Base-by-base conservation (phyloP, 2,113 vertebrate species). In the Siniperca chuatsi region DNA sequence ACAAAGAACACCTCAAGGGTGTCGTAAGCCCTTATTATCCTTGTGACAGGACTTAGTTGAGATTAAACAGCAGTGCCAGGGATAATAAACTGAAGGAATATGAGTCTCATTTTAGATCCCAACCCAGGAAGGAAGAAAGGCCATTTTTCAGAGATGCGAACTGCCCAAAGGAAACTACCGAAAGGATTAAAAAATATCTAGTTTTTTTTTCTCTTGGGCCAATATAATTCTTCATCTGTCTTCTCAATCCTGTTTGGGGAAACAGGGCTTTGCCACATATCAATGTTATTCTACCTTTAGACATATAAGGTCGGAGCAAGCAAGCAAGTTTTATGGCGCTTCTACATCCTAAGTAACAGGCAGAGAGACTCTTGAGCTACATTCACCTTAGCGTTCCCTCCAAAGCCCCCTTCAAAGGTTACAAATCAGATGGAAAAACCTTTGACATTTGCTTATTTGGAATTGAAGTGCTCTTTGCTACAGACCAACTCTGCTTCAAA, bases 21-120 rank as follows among this genome's bases (percentile, higher is more conserved):
- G 85, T 81, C 60, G 13, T 87, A 82, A 81, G 18, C 76, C 62
- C 83, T 46, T 75, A 70, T 88, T 92, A 86, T 89, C 82, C 23
- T 16, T 55, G 35, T 67, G 82, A 78, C 81, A 75, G 77, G 60
- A 68, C 21, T 65, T 85, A 78, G 79, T 71, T 86, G 81, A 90
- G 90, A 88, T 74, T 75, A 87, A 85, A 73, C 87, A 2, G 44
- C 60, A 18, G 52, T 50, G 84, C 25, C 69, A 64, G 21, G 20
- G 76, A 87, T 42, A 79, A 88, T 74, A 77, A 85, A 68, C 16
- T 10, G 23, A 78, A 68, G 62, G 33, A 82, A 58, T 18, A 35
- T 16, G 64, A 66, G 77, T 75, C 40, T 75, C 12, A 61, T 75
- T 80, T 82, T 52, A 79, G 67, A 82, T 37, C 21, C 12, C 1